Evolutionary conservation across 1,140 invertebrate species (phyloP), one percentile per base, ranked within the genome.

Genomic region (Leptonema lineaticorne): DNA sequence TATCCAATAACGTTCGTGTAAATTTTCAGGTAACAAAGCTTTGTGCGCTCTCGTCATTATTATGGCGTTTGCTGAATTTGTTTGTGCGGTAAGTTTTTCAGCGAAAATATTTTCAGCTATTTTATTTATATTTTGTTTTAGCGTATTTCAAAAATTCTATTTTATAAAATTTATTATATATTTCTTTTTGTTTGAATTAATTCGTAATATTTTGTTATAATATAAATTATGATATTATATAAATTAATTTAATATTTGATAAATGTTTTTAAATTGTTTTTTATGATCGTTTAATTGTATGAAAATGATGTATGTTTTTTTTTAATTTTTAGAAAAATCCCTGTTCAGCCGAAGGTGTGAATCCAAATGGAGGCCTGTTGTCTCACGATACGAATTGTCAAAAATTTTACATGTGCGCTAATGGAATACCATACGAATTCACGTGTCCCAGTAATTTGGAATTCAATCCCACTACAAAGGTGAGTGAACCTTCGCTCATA

Each of bases 391-490:
- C 26, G 6, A 62, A 28, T 22, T 68, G 67, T 41, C 8, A 24
- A 0, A 22, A 18, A 0, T 68, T 62, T 37, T 68, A 68, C 18
- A 22, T 53, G 16, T 82, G 81, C 45, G 48, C 37, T 18, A 28
- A 72, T 46, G 75, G 75, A 18, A 33, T 29, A 3, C 67, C 72
- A 0, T 50, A 71, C 11, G 45, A 75, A 1, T 63, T 74, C n/a
- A 2, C 63, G 1, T 79, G 78, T 68, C 69, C 56, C 1, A 72
- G 57, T 8, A 45, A 70, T 0, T 63, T 80, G 3, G 73, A 80
- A 57, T 82, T 80, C 58, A 78, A 81, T 70, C 72, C 73, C 16
- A 29, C 5, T 0, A 64, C 41, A 5, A 28, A 50, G 62, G 62
- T 64, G 50, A n/a, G n/a, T n/a, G n/a, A n/a, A n/a, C n/a, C n/a